These are phyloP conservation scores for Cyprinodon brontotheroides DNA, from an alignment of 2,113 vertebrate genomes.

Conservation along the genomic window DNA sequence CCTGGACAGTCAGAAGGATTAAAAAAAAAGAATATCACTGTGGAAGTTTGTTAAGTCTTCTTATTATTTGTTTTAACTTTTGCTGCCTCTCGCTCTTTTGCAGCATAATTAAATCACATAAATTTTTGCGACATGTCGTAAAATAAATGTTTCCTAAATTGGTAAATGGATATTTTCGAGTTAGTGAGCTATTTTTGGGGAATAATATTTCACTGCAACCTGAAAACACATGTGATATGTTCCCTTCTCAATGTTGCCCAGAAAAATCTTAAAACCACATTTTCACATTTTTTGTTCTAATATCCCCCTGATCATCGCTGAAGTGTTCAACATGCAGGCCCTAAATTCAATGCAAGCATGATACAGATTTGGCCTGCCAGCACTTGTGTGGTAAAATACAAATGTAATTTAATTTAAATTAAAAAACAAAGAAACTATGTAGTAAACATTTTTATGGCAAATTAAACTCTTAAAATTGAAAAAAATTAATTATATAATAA, in stretches of 20 bases:
- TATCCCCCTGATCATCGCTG: no score
- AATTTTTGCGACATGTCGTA: neutral
- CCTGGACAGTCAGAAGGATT: neutral
- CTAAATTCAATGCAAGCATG: no score
- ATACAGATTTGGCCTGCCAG: no score
- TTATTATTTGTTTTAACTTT: neutral
- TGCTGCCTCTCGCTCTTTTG: neutral
- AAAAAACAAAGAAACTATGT: no score
- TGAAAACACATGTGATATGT: conserved; percentile 8
- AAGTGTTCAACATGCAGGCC: no score
- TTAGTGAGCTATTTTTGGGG: neutral
- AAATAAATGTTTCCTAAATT: neutral
- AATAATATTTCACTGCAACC: conserved; percentile 10
- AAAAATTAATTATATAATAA: no score
- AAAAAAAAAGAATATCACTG: neutral
- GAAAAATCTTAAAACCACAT: no score
- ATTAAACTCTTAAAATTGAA: no score
- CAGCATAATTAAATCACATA: neutral
- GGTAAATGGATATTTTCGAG: neutral
- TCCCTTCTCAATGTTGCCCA: conserved; percentile 3
- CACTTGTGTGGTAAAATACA: no score
- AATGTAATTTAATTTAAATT: no score
- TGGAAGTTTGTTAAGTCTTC: neutral
- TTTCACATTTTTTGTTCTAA: no score
- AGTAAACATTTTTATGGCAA: no score